Evolutionary conservation across 1,140 invertebrate genomes (phyloP).

Genomic region (Dufourea novaeangliae): DNA sequence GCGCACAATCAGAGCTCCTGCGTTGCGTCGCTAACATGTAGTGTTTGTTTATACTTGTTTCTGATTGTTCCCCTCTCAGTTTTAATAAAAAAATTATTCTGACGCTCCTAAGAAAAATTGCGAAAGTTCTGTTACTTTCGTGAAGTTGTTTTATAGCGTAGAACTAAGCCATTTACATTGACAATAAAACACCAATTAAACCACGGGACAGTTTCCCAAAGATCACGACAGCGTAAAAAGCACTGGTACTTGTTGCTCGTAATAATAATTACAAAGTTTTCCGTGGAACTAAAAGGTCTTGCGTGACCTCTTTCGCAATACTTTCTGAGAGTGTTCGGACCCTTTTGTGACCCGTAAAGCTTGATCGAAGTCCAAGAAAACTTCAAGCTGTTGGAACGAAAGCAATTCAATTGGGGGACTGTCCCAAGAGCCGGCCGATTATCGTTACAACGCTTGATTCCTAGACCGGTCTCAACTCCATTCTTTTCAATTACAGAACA

Average conservation of each 20-base stretch:
- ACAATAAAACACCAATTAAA: too few species aligned
- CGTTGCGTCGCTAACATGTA: not conserved
- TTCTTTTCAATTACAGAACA: not conserved
- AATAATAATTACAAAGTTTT: conserved; percentile 9
- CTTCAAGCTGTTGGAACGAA: not conserved
- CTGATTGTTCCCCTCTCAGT: too few species aligned
- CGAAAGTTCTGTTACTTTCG: too few species aligned
- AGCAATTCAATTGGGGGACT: not conserved
- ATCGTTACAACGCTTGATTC: not conserved
- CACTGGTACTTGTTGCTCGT: not conserved
- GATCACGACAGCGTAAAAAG: not conserved
- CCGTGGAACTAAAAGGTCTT: not conserved
- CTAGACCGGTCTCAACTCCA: too few species aligned
- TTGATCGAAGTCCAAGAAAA: not conserved
- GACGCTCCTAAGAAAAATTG: too few species aligned
- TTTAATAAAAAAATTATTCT: too few species aligned
- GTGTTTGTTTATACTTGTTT: too few species aligned
- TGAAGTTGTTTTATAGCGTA: too few species aligned
- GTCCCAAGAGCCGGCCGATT: not conserved
- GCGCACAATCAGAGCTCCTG: not conserved
- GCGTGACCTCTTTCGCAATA: conserved; percentile 2
- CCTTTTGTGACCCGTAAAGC: not conserved
- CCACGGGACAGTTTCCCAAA: too few species aligned
- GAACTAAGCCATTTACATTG: too few species aligned
- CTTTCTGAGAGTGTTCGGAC: too few species aligned